Evolutionary conservation across 1,140 invertebrate species (phyloP), one percentile per base, ranked within the genome.

Genomic region (Drosophila equinoxialis): DNA sequence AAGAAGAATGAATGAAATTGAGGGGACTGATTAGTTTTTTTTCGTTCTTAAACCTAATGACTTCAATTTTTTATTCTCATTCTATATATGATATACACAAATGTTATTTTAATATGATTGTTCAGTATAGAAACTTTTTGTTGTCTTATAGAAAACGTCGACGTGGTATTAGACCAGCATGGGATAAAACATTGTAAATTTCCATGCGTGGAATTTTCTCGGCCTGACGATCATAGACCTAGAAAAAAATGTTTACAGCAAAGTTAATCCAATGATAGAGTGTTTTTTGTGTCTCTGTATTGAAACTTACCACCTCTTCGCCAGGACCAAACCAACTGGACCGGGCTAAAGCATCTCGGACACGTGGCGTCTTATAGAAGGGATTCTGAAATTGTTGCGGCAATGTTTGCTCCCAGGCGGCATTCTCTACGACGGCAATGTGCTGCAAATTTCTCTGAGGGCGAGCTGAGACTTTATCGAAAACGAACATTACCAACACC

Each of bases 181-280:
- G 94, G 1, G 93, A 94, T 39, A 95, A 86, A 23, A 94, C 93
- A 62, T 93, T 94, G 81, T 94, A 94, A 61, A 95, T 94, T 81
- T 94, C 93, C 61, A 91, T 91, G 13, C 94, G 92, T 6, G 93
- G 86, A 11, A 95, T 93, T 70, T 93, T 92, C 61, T 94, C 93
- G 6, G 94, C 93, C 74, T 94, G 94, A 30, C 94, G 90, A 65
- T 93, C 91, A 10, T 77, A 93, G 11, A 95, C 94, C 94, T 94
- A 7, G 10, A 63, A 17, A 74, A 76, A 6, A n/a, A 2, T 35
- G 23, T 23, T 2, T 2, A 23, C 17, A 23, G 23, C 23, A 23
- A 23, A 23, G 23, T 30, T 30, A 30, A 30, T 30, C 6, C 30
- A 6, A 26, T 26, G 26, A 26, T 26, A 5, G 20, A 23, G 23